phyloP scores from a whole-genome alignment of 2,113 vertebrate genomes.

The Motacilla alba region DNA sequence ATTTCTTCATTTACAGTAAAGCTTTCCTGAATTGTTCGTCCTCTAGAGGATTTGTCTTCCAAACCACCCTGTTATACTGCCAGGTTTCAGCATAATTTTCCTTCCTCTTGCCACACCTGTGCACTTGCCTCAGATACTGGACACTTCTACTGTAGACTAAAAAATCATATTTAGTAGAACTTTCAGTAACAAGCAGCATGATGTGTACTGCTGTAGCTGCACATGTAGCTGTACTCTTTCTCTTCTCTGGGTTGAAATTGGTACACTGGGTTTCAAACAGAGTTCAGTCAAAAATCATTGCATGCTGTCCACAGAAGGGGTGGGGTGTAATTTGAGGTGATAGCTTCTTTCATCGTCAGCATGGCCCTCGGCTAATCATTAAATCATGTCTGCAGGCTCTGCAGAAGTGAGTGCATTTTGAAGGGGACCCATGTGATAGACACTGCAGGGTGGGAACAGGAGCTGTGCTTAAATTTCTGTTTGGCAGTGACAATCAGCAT shows the following conservation, averaged over 20 bases:
- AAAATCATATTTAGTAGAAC: not conserved
- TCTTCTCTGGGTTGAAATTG: not conserved
- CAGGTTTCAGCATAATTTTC: not conserved
- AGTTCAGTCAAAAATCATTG: not conserved
- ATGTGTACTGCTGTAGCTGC: not conserved
- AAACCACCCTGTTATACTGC: not conserved
- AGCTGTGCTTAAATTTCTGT: not conserved
- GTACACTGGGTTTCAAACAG: not conserved
- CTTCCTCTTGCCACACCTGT: not conserved
- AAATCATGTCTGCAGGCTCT: not conserved
- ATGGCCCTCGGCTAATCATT: not conserved
- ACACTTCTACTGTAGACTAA: not conserved
- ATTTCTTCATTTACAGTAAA: not conserved
- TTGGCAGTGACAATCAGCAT: not conserved
- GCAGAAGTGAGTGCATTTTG: not conserved
- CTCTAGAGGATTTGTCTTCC: not conserved
- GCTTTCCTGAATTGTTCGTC: not conserved
- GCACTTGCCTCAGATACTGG: not conserved
- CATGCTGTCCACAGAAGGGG: not conserved
- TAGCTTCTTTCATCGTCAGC: not conserved
- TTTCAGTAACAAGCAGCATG: not conserved
- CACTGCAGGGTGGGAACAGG: not conserved
- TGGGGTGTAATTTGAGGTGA: not conserved
- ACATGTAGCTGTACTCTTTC: not conserved
- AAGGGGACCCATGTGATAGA: not conserved